Base-by-base conservation (phyloP, 2,888 invertebrate genomes). In the Monopis laevigella region DNA sequence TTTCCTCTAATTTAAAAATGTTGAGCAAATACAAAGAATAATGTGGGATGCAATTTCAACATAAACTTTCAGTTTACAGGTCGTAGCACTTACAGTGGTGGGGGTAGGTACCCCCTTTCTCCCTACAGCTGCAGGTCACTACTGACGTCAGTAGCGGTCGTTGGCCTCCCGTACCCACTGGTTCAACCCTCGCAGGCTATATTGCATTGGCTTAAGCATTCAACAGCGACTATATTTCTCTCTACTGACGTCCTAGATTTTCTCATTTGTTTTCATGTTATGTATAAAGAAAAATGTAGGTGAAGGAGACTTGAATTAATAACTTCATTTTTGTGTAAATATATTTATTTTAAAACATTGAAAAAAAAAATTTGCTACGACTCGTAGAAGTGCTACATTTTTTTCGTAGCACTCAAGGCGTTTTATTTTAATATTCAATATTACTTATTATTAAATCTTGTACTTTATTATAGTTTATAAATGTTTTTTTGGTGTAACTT, bases 111-210 rank as follows among this genome's bases (percentile, higher is more conserved):
- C 7, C 32, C 2, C 32, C 32, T n/a, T n/a, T 8, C 32, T 10
- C 32, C 32, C 32, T 3, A n/a, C 29, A 29, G 29, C 29, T 13
- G 62, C 82, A 82, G 83, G 82, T 82, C 83, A 65, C 65, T 48
- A 62, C 59, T 81, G 77, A 82, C 81, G 82, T 81, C 82, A 80
- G 55, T 52, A 51, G 53, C 61, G 71, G 63, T 67, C 73, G 59
- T 55, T 59, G 58, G 69, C 65, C 65, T 52, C 51, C 42, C 48
- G 46, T 48, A 53, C 53, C 51, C 43, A 43, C 46, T 46, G 52
- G 39, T 41, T 19, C 48, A 35, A 41, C 34, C 30, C 51, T 55
- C 13, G 24, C 24, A 10, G 10, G 24, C 12, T 29, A 29, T 36
- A 21, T 19, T 36, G 36, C 36, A 36, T 36, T 21, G 24, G 24